phyloP scores from a whole-genome alignment of 2,797 vertebrate genomes.

The Clarias fuscus region DNA sequence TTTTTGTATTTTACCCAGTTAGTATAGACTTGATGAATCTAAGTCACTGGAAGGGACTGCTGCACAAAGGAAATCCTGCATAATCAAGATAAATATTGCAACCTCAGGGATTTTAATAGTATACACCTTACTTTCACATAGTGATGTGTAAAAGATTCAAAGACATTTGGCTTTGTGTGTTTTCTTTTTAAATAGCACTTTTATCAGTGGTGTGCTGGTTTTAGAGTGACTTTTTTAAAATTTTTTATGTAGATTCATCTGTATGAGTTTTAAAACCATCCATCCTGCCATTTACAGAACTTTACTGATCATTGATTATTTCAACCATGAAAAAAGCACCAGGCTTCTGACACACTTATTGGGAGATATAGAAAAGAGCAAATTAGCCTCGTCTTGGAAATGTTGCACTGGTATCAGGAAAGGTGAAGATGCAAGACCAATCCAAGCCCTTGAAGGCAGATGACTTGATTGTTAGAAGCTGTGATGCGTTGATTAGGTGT shows the following conservation, averaged over 20 bases:
- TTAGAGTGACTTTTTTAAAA: neutral
- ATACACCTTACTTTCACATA: conserved; percentile 3
- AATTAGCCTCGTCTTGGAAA: conserved; percentile 1
- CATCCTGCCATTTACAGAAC: conserved; percentile 10
- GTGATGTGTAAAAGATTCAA: conserved; percentile 18
- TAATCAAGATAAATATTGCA: conserved; percentile 18
- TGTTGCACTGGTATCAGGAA: conserved; percentile 12
- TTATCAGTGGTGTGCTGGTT: neutral
- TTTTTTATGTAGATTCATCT: neutral
- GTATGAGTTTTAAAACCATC: conserved; percentile 11
- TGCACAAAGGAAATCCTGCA: conserved; percentile 10
- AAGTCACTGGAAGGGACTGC: neutral
- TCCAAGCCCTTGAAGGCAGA: conserved; percentile 1
- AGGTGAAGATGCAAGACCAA: conserved; percentile 19
- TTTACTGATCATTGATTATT: conserved; percentile 17
- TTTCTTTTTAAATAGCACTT: neutral
- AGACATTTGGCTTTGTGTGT: neutral
- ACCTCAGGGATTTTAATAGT: conserved; percentile 12
- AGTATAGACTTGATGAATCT: neutral
- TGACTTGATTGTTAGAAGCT: neutral
- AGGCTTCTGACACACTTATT: conserved; percentile 27
- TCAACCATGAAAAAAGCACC: conserved; percentile 27
- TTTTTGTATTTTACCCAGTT: conserved; percentile 4
- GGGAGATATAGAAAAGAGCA: conserved; percentile 19
- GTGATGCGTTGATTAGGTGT: conserved; percentile 52